phyloP scores from a whole-genome alignment of 2,888 invertebrate species.

The Emmelina monodactyla region DNA sequence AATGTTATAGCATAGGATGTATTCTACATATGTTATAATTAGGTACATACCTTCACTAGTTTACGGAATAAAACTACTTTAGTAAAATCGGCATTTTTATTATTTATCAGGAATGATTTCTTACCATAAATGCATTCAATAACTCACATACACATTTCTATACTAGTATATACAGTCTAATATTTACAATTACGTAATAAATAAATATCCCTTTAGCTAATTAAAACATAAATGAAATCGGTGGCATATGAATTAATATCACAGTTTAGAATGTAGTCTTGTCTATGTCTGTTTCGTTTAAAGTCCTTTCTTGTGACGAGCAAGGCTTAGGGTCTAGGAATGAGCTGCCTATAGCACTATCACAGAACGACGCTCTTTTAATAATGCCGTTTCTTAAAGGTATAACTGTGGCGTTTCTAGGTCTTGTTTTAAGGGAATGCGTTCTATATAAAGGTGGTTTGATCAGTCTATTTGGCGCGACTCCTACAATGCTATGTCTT shows the following conservation, averaged over 20 bases:
- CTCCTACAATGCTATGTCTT: conserved; percentile 50
- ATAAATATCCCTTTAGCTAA: conserved; percentile 47
- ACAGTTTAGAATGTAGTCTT: conserved; percentile 59
- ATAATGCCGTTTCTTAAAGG: conserved; percentile 41
- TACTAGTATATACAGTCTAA: conserved; percentile 43
- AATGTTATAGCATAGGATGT: no score
- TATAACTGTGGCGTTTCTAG: conserved; percentile 50
- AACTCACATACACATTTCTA: conserved; percentile 21
- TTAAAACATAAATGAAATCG: conserved; percentile 30
- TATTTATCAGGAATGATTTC: conserved; percentile 27
- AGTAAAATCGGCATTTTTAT: no score
- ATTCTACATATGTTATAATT: no score
- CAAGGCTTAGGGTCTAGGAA: conserved; percentile 20
- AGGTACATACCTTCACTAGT: no score
- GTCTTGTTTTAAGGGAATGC: conserved; percentile 39
- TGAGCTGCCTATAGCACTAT: conserved; percentile 21
- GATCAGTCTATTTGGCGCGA: conserved; percentile 42
- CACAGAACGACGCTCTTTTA: conserved; percentile 47
- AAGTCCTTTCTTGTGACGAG: conserved; percentile 20
- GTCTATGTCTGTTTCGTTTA: conserved; percentile 26
- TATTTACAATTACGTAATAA: conserved; percentile 44
- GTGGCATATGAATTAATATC: conserved; percentile 49
- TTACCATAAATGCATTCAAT: conserved; percentile 40
- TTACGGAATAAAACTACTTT: no score
- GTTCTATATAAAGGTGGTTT: conserved; percentile 37